Evolutionary conservation across 2,113 vertebrate genomes (phyloP), one percentile per base, ranked within the genome.

Genomic region (Entelurus aequoreus): DNA sequence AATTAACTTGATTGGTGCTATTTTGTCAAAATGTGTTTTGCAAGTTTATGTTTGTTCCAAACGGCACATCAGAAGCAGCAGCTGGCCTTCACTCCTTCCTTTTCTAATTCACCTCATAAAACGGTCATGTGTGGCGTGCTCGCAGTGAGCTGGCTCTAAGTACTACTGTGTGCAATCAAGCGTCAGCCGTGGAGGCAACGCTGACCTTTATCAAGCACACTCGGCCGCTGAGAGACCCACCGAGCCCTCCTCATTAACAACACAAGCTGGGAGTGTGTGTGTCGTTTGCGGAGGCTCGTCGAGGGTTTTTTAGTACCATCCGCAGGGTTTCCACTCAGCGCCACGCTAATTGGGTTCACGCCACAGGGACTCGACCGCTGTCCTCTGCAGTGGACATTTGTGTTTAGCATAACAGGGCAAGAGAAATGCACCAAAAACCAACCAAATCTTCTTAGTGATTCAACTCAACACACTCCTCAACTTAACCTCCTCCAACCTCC

Each of bases 141-240:
- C 77, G 72, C 69, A 79, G 55, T 63, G 48, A 12, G 58, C 65
- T 60, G 40, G 50, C 56, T 65, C 75, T 63, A 79, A 78, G 76
- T 71, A 76, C 75, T 69, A 68, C 65, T 71, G 64, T 68, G 65
- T 64, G 65, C 52, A 14, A 19, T 69, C 66, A 72, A 69, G 69
- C 75, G 68, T 73, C 71, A 74, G 59, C 62, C 38, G 62, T 11
- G 6, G 65, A 61, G 56, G 75, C 68, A 54, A 71, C 16, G 2
- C 38, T 82, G 84, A 84, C 86, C 80, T 88, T 86, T 85, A 76
- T 72, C 54, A 66, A 68, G 69, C 68, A 57, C 79, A 76, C 72
- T 68, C 63, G 68, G 60, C 56, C 42, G 4, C 68, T 56, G 67
- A 68, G 74, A 58, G 64, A 72, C 72, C 65, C 61, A 59, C 65